Evolutionary conservation across 2,797 vertebrate species (phyloP), one percentile per base, ranked within the genome.

Genomic region (Neoniphon sammara): DNA sequence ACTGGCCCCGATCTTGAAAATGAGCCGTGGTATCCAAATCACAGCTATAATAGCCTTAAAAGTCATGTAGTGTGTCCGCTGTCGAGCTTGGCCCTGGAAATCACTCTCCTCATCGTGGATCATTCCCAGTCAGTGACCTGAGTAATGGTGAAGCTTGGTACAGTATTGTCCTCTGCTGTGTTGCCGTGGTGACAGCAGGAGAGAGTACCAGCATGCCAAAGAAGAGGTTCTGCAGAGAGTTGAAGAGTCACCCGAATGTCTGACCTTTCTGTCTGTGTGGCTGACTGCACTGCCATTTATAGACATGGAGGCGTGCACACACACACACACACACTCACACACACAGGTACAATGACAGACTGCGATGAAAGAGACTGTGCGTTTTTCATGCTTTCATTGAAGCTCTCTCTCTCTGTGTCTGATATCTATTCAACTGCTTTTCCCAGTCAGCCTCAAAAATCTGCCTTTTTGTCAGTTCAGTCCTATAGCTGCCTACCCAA

Each of bases 161-260:
- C 82, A 78, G 86, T 87, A 83, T 90, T 91, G 85, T 88, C 82
- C 78, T 88, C 80, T 76, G 67, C 74, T 39, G 56, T 54, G 90
- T 91, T 91, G 89, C 90, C 82, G 62, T 87, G 88, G 89, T 85
- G 88, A 93, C 90, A 23, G 89, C 34, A 83, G 76, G 77, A 80
- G 80, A 80, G 76, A 55, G 63, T 70, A 73, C 59, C 71, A 21
- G 81, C 79, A 82, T 77, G 82, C 78, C 70, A 77, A 83, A 86
- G 76, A 78, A 84, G 85, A 82, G 86, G 83, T 83, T 85, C 74
- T 86, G 85, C 76, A 50, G 75, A 82, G 80, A 85, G 83, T 82
- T 75, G 77, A 84, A 21, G 74, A 86, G 88, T 88, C 83, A 67
- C n/a, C 73, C 0, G 54, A 81, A 70, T 86, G 75, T 75, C 73